These are phyloP conservation scores for Sialis fuliginosa DNA, from an alignment of 2,888 invertebrate species.

Conservation along the genomic window DNA sequence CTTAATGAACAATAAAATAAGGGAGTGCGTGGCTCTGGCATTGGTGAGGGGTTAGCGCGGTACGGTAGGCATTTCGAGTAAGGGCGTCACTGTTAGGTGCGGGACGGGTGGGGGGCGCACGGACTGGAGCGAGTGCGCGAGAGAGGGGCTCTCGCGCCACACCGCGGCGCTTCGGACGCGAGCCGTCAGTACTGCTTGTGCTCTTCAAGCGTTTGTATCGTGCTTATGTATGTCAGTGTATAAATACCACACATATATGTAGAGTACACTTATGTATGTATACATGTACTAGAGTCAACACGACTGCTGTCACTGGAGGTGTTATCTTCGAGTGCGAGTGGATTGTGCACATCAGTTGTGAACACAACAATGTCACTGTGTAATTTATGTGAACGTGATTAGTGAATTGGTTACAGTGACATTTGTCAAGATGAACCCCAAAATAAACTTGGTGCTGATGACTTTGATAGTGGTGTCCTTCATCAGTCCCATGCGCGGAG, in stretches of 20 bases:
- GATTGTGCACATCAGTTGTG: no score
- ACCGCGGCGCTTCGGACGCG: slow-evolving; percentile 17
- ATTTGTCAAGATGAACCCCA: slow-evolving; percentile 3
- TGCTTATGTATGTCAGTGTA: no score
- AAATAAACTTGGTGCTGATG: slow-evolving; percentile 7
- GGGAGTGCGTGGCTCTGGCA: background rate
- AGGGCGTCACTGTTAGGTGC: background rate
- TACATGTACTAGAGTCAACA: no score
- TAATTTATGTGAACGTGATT: no score
- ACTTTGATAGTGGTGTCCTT: slow-evolving; percentile 11
- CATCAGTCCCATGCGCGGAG: slow-evolving; percentile 21
- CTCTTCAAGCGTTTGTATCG: no score
- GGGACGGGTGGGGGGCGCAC: background rate
- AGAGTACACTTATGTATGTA: no score
- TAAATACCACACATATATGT: no score
- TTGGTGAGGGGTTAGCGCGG: background rate
- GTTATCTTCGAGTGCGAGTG: no score
- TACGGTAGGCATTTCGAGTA: background rate
- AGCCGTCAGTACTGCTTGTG: background rate
- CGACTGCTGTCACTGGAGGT: no score
- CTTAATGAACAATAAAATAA: slow-evolving; percentile 2
- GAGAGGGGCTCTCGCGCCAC: slow-evolving; percentile 24
- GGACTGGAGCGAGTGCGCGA: slow-evolving; percentile 20
- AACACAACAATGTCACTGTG: no score
- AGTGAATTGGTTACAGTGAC: no score